Percentiles rank a stretch among this genome's conserved stretches.
Evolutionary conservation across 2,888 invertebrate genomes (phyloP).

Genomic region (Dermolepida albohirtum): DNA sequence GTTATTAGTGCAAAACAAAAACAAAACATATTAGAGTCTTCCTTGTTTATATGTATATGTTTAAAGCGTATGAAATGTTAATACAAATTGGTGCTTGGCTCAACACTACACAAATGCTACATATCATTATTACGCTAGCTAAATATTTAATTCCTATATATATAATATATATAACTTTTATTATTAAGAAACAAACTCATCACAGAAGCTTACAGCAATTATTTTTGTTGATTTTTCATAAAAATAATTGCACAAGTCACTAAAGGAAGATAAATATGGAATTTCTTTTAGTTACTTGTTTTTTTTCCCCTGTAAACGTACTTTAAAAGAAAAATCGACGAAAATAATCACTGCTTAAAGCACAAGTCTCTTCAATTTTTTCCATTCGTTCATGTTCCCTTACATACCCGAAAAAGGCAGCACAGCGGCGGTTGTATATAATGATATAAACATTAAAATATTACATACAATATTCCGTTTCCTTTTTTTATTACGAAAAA

Average conservation of each 20-base stretch:
- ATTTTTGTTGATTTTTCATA: conserved; percentile 43
- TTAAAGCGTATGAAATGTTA: conserved; percentile 60
- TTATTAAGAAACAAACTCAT: conserved; percentile 61
- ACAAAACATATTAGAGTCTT: not conserved
- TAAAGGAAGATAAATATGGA: not conserved
- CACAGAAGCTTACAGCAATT: conserved; percentile 63
- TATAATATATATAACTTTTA: conserved; percentile 51
- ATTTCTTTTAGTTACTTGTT: not conserved
- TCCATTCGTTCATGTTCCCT: conserved; percentile 49
- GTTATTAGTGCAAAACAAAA: conserved; percentile 14
- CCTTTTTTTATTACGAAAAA: conserved; percentile 27
- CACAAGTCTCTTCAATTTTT: conserved; percentile 53
- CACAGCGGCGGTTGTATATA: conserved; percentile 55
- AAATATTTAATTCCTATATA: conserved; percentile 54
- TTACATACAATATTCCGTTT: conserved; percentile 38
- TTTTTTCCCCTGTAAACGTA: conserved; percentile 11
- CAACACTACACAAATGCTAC: conserved; percentile 59
- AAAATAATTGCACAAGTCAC: conserved; percentile 10
- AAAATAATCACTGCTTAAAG: conserved; percentile 56
- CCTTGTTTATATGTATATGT: conserved; percentile 42
- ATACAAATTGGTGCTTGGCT: conserved; percentile 59
- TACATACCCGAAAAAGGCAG: conserved; percentile 54
- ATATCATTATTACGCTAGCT: conserved; percentile 54
- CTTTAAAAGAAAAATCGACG: conserved; percentile 25
- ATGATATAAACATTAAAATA: conserved; percentile 45